These are phyloP conservation scores for Bucco capensis DNA, from an alignment of 2,113 vertebrate species.

Conservation along the genomic window DNA sequence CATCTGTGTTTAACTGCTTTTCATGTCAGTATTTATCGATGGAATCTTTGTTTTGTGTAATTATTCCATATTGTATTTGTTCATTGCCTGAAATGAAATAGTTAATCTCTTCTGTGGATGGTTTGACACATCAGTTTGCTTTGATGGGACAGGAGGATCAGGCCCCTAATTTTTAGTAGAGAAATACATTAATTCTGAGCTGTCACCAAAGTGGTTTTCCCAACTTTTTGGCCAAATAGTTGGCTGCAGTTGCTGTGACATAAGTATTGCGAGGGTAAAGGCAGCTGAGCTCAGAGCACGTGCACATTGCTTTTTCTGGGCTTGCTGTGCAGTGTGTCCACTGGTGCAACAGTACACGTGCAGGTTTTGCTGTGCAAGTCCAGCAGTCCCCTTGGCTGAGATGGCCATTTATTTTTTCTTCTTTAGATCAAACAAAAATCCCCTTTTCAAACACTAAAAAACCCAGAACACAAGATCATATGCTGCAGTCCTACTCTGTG, in stretches of 20 bases:
- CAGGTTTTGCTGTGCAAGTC: background rate
- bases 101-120: background rate
- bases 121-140: fast-evolving
- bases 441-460: background rate
- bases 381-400: background rate
- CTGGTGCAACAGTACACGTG: fast-evolving
- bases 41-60: background rate
- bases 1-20: background rate
- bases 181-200: background rate
- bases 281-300: fast-evolving
- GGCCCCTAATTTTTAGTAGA: background rate
- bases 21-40: background rate
- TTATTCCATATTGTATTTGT: background rate
- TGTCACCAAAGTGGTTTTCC: background rate
- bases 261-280: background rate
- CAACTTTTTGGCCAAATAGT: background rate
- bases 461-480: background rate
- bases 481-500: background rate
- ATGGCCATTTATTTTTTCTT: background rate
- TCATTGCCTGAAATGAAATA: background rate
- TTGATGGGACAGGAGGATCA: background rate
- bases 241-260: background rate
- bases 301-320: background rate
- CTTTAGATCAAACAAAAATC: background rate
- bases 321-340: background rate